Percentiles rank a stretch among this genome's conserved stretches.
phyloP scores from a whole-genome alignment of 2,888 invertebrate genomes.

The Plebejus argus region DNA sequence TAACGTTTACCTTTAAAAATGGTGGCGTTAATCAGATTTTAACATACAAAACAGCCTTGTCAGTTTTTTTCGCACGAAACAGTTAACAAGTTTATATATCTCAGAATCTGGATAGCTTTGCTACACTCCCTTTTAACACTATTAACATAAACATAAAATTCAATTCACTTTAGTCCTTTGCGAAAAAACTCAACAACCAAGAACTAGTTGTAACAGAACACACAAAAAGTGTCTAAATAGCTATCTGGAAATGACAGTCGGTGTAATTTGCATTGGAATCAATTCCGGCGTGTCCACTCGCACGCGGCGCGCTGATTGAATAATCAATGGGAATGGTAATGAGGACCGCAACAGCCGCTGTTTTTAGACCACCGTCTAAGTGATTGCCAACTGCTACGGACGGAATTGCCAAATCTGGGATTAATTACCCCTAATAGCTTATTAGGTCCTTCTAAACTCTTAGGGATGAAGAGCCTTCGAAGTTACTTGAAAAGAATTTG shows the following conservation, averaged over 20 bases:
- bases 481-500: too few relatives aligned
- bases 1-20: too few relatives aligned
- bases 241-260: constrained; percentile 38
- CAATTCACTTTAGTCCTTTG: too few relatives aligned
- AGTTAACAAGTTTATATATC: too few relatives aligned
- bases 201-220: constrained; percentile 2
- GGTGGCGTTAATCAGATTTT: too few relatives aligned
- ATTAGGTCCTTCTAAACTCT: neutral
- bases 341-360: constrained; percentile 66
- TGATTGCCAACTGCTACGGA: constrained; percentile 42
- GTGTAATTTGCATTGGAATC: constrained; percentile 70
- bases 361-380: constrained; percentile 45
- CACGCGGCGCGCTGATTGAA: constrained; percentile 63
- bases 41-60: too few relatives aligned
- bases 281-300: constrained; percentile 59
- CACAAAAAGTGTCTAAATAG: constrained; percentile 12
- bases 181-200: neutral
- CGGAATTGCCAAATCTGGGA: constrained; percentile 42
- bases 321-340: constrained; percentile 78
- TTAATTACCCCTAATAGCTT: constrained; percentile 6
- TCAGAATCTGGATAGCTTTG: too few relatives aligned
- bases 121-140: too few relatives aligned
- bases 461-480: too few relatives aligned
- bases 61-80: too few relatives aligned
- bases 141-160: too few relatives aligned